Evolutionary conservation across 2,797 vertebrate genomes (phyloP).

Genomic region (Sebastolobus alascanus): DNA sequence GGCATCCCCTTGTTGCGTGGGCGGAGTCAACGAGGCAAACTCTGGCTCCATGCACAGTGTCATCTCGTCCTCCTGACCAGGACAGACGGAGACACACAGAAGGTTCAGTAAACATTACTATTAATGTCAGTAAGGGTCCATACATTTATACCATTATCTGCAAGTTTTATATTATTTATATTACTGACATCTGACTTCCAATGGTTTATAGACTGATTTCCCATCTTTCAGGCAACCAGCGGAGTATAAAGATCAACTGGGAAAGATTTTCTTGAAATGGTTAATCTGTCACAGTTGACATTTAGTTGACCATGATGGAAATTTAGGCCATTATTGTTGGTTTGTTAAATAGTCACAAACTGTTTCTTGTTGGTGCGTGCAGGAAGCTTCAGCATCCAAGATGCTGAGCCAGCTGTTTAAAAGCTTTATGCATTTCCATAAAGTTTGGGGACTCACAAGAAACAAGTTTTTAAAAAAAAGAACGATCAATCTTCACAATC

Average conservation of each 20-base stretch:
- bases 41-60: conserved; percentile 94
- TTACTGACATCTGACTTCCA: neutral
- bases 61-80: conserved; percentile 90
- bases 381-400: neutral
- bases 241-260: neutral
- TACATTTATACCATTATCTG: neutral
- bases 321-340: neutral
- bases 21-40: conserved; percentile 90
- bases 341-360: neutral
- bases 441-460: neutral
- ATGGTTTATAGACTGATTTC: conserved; percentile 1
- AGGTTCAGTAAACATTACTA: neutral
- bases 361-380: neutral
- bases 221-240: neutral
- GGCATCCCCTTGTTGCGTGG: conserved; percentile 92
- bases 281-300: neutral
- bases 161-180: neutral
- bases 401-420: conserved; percentile 13
- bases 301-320: neutral
- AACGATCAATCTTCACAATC: neutral
- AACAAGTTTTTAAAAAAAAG: neutral
- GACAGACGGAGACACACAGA: conserved; percentile 36
- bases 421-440: neutral
- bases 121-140: neutral
- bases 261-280: neutral